A percentile compares a stretch with the other conserved stretches of the same genome.
Evolutionary conservation across 2,888 invertebrate species (phyloP).

Genomic region (Tortrix viridana): DNA sequence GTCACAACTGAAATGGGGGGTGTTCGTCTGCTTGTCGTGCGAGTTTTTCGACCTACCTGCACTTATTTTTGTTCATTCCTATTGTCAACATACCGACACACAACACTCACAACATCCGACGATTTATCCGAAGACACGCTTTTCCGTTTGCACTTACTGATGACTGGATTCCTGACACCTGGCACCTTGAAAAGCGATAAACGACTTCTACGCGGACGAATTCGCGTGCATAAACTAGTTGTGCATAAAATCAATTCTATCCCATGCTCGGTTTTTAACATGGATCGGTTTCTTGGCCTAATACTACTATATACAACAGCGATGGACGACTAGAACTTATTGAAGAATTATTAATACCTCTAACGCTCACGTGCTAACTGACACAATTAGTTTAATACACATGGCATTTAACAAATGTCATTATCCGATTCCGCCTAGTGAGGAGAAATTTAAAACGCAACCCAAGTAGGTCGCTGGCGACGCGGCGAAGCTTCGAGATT

Average conservation of each 20-base stretch:
- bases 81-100: too few species aligned
- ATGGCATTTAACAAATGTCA: constrained; percentile 7
- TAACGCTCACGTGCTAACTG: constrained; percentile 52
- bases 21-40: too few species aligned
- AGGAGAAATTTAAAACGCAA: constrained; percentile 4
- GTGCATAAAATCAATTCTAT: not conserved
- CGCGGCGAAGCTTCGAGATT: constrained; percentile 14
- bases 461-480: constrained; percentile 2
- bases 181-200: too few species aligned
- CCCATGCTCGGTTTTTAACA: constrained; percentile 1
- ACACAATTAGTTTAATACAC: constrained; percentile 50
- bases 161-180: too few species aligned
- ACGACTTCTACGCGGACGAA: too few species aligned
- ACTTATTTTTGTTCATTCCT: too few species aligned
- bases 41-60: too few species aligned
- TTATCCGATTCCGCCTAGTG: constrained; percentile 12
- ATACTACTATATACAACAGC: constrained; percentile 12
- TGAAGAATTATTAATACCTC: constrained; percentile 51
- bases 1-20: too few species aligned
- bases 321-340: constrained; percentile 30
- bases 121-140: too few species aligned
- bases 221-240: too few species aligned
- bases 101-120: too few species aligned
- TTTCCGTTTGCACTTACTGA: too few species aligned
- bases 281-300: not conserved